These are phyloP conservation scores for Seriola dumerili DNA, from an alignment of 2,113 vertebrate genomes.

Conservation along the genomic window DNA sequence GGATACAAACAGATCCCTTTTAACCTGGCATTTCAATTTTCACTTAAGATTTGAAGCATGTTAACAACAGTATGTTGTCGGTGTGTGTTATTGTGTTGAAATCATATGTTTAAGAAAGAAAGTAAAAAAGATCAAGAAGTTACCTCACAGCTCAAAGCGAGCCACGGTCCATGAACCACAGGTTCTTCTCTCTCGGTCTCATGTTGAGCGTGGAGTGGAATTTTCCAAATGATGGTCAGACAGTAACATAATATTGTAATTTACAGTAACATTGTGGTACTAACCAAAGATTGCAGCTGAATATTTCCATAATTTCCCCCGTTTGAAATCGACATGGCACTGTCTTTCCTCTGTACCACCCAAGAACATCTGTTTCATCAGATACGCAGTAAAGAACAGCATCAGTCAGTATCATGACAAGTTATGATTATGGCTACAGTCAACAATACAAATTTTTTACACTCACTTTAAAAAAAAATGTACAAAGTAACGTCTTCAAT, in stretches of 20 bases:
- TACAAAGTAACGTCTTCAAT: too few species aligned
- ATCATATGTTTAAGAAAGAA: background rate
- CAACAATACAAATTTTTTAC: background rate
- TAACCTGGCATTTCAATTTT: background rate
- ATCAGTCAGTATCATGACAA: background rate
- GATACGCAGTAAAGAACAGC: background rate
- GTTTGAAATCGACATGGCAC: conserved; percentile 16
- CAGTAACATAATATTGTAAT: conserved; percentile 63
- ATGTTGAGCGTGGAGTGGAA: conserved; percentile 9
- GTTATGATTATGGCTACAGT: background rate
- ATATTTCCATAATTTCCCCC: conserved; percentile 52
- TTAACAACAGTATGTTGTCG: background rate
- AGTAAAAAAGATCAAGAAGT: background rate
- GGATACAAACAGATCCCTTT: background rate
- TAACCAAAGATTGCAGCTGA: conserved; percentile 41
- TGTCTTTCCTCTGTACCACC: conserved; percentile 24
- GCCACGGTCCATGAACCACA: conserved; percentile 20
- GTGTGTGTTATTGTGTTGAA: background rate
- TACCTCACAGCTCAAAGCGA: background rate
- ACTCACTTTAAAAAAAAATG: too few species aligned
- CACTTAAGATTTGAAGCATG: background rate
- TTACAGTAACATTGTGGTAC: conserved; percentile 53
- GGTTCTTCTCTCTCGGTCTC: conserved; percentile 15
- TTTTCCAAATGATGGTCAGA: conserved; percentile 52
- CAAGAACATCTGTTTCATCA: conserved; percentile 34